Evolutionary conservation across 2,888 invertebrate species (phyloP), one percentile per base, ranked within the genome.

Genomic region (Hydriomena furcata): DNA sequence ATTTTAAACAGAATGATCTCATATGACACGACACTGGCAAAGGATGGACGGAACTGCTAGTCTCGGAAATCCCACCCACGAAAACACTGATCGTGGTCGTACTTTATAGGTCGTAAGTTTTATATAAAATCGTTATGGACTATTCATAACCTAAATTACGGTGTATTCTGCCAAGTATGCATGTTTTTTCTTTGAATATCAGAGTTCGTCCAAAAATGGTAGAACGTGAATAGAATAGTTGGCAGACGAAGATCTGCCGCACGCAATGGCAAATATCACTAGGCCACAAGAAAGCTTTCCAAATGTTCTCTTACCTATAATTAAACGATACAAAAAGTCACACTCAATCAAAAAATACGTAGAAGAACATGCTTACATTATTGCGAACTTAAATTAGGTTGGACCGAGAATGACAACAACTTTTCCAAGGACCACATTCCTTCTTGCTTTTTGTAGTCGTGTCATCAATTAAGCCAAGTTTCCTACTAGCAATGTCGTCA

Each of bases 261-360:
- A 68, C 63, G 64, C 69, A 68, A 64, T 71, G 59, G 65, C 58
- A 87, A 87, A 89, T 88, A 84, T 85, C 87, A 88, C 73, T 86
- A 68, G 84, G 87, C 62, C 84, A 81, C 52, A 68, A 65, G 72
- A 79, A 79, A 78, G 68, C 63, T 66, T 58, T 59, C 43, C 67
- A 75, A 78, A 74, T 73, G 71, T 63, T 34, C 11, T n/a, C 6
- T 3, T 25, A 32, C 21, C 32, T 12, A 43, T 17, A 17, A 7
- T 10, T 30, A 30, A 7, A 31, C 7, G 12, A 20, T 12, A 40
- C 12, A 43, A 7, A 36, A 12, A 36, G 23, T 12, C 5, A 20
- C 2, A 34, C 34, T 10, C 4, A 23, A 35, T 7, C 5, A 7
- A 23, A 1, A 21, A 35, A 5, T 21, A 31, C 13, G n/a, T n/a